Evolutionary conservation across 2,888 invertebrate genomes (phyloP), one percentile per base, ranked within the genome.

Genomic region (Synanthedon vespiformis): DNA sequence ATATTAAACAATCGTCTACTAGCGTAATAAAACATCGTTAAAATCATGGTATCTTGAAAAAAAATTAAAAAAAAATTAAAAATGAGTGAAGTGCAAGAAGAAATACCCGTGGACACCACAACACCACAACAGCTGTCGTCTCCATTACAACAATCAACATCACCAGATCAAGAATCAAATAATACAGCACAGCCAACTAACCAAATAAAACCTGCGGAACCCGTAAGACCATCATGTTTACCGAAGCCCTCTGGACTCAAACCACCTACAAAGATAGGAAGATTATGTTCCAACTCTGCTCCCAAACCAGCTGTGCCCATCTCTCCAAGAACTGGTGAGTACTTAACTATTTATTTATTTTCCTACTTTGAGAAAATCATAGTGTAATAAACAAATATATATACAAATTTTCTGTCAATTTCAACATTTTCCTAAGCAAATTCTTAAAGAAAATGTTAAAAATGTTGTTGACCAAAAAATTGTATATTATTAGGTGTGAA

Each of bases 221-320:
- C 70, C 53, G 64, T 65, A 54, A 72, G 85, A 60, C 86, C 85
- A 34, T 70, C 83, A 56, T 76, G 80, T 41, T 67, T 87, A 56
- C 77, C 86, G 18, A 90, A 90, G 67, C 89, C 90, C 55, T 90
- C 92, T 14, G 91, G 91, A 54, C 73, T 92, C 58, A 90, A 90
- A 64, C 91, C 85, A 51, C 91, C 92, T 4, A 88, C 90, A 49
- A 92, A 91, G 78, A 92, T 93, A 67, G 92, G 92, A 55, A 80
- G 92, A 60, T 88, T 91, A 44, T 92, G 92, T 65, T 89, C 89
- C 61, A 88, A 89, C 53, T 82, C 89, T 56, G 84, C 89, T 56
- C 91, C 91, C 8, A 92, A 92, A 74, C 91, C 92, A 57, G 90
- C 91, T n/a, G 75, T 92, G 53, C 92, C 92, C 40, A 83, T 89